A percentile compares a stretch with the other conserved stretches of the same genome.
These are phyloP conservation scores for Acrocephalus scirpaceus DNA, from an alignment of 2,797 vertebrate species.

Conservation along the genomic window DNA sequence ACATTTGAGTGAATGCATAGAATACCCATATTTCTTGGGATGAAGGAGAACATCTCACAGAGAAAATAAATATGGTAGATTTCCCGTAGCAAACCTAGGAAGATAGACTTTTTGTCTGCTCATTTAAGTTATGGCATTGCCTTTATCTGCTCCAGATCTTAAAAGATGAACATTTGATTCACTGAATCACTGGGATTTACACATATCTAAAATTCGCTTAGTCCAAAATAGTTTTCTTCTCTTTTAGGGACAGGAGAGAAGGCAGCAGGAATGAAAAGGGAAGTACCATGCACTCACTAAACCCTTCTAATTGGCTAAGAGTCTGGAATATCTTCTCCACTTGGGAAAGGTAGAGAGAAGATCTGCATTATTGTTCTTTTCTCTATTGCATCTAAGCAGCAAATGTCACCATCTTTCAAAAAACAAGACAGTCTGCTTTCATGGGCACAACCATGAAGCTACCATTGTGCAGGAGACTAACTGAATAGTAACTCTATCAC, in stretches of 20 bases:
- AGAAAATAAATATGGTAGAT: not conserved
- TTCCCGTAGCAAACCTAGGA: not conserved
- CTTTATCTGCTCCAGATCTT: not conserved
- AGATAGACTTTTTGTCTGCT: not conserved
- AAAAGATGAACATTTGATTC: not conserved
- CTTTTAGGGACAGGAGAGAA: not conserved
- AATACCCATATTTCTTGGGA: not conserved
- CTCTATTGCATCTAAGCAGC: not conserved
- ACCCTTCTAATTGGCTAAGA: not conserved
- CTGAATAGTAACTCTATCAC: not conserved
- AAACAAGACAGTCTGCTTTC: not conserved
- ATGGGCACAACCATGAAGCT: not conserved
- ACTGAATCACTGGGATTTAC: not conserved
- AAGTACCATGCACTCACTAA: not conserved
- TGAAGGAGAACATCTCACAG: not conserved
- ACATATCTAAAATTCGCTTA: not conserved
- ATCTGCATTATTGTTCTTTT: not conserved
- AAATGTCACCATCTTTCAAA: not conserved
- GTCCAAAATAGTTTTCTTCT: not conserved
- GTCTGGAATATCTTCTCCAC: not conserved
- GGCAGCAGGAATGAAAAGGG: not conserved
- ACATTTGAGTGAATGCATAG: not conserved
- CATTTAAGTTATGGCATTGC: not conserved
- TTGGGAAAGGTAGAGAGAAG: not conserved
- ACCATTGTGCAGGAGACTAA: not conserved